Evolutionary conservation across 2,888 invertebrate genomes (phyloP), one percentile per base, ranked within the genome.

Genomic region (Beris chalybata): DNA sequence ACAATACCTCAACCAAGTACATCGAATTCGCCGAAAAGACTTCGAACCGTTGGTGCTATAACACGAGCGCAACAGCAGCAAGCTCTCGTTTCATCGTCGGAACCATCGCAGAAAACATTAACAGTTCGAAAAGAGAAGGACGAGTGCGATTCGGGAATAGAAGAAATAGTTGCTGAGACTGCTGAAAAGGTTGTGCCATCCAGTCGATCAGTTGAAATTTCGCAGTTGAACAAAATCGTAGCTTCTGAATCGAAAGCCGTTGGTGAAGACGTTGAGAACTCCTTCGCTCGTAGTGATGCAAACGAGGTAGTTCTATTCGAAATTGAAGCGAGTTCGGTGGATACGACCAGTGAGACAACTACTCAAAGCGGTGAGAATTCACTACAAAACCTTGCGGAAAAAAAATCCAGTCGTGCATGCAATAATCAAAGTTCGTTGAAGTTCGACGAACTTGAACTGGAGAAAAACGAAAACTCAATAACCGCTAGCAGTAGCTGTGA

Each of bases 11-110:
- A 59, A 6, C 44, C 48, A 2, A 59, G 58, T 13, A 52, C 53
- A 7, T 64, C 64, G 5, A 48, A 31, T 30, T 65, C 64, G 5
- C 56, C 64, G 15, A 65, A 65, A 48, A 29, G 55, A 2, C 55
- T 65, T 12, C 30, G 56, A 45, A 65, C 64, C 1, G 55, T 65
- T 31, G 64, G 64, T 5, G 65, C 65, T 22, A 22, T 65, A 22
- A 65, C 65, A 11, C 45, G 57, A 22, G 65, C 65, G 1, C 65
- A 65, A 50, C 55, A 55, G 32, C 53, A 53, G 6, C 55, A 31
- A 47, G 50, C 50, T 52, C 38, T 61, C n/a, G 61, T 61, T 38
- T 61, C 61, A 11, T 61, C 61, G 5, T 38, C 31, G 2, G 61
- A 61, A 22, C 1, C 9, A 38, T 38, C 38, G 38, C 38, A 5